A percentile compares a stretch with the other conserved stretches of the same genome.
Evolutionary conservation across 1,140 invertebrate genomes (phyloP).

Genomic region (Sminthurides bifidus): DNA sequence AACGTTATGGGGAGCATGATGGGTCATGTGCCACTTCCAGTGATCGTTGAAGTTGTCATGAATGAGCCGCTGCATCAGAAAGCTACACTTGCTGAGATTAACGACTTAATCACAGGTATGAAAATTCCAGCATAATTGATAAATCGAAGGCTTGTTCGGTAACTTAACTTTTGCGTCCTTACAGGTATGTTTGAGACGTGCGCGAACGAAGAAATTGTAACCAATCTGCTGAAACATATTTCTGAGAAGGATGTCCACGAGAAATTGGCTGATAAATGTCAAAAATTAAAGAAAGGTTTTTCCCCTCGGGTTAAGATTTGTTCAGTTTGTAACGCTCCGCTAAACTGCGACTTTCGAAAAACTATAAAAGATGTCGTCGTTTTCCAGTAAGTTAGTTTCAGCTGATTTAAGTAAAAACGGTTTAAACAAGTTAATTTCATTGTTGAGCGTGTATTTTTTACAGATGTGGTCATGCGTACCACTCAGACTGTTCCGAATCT

Average conservation of each 20-base stretch:
- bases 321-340: conserved; percentile 14
- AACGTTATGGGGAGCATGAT: conserved; percentile 48
- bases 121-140: no score
- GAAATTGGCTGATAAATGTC: conserved; percentile 19
- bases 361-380: no score
- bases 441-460: not conserved
- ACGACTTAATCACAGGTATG: conserved; percentile 37
- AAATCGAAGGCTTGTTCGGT: not conserved
- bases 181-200: conserved; percentile 47
- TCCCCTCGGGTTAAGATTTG: conserved; percentile 20
- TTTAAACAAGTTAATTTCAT: not conserved
- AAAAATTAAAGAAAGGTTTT: conserved; percentile 24
- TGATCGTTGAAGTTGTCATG: conserved; percentile 44
- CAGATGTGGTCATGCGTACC: conserved; percentile 31
- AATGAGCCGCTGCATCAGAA: conserved; percentile 43
- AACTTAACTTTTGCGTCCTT: conserved; percentile 31
- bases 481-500: conserved; percentile 31
- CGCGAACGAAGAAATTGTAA: conserved; percentile 42
- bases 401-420: not conserved
- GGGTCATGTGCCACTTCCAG: conserved; percentile 45
- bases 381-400: conserved; percentile 22
- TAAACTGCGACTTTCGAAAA: no score
- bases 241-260: conserved; percentile 33
- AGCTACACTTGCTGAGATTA: conserved; percentile 45
- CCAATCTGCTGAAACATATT: conserved; percentile 31